A percentile compares a stretch with the other conserved stretches of the same genome.
Conservation (phyloP, 2,888 invertebrate genomes). For the Cremastinae sp. region DNA sequence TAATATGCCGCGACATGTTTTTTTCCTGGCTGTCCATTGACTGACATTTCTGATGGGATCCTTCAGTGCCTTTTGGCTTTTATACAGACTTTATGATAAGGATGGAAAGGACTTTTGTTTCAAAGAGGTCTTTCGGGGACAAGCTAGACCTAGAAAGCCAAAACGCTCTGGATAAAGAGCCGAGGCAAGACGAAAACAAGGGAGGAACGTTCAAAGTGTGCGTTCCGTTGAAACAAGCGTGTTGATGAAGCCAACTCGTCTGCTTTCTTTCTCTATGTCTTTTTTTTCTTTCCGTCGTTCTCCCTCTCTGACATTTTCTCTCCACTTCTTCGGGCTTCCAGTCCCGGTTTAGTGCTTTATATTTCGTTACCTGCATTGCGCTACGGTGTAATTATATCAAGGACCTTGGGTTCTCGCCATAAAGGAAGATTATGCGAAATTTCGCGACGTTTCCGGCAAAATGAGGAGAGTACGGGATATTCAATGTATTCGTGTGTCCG, state of each 20-base stretch:
- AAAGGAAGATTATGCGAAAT: conserved; percentile 63
- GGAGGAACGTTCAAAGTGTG: conserved; percentile 22
- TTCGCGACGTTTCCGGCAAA: conserved; percentile 52
- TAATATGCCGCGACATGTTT: neutral
- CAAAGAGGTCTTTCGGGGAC: neutral
- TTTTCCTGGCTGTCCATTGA: too few relatives aligned
- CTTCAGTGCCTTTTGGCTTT: conserved; percentile 69
- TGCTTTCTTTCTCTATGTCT: conserved; percentile 4
- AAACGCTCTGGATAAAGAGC: conserved; percentile 12
- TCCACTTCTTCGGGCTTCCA: conserved; percentile 25
- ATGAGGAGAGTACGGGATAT: conserved; percentile 27
- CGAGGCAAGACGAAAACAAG: conserved; percentile 14
- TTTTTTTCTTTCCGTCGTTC: neutral
- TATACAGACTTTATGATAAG: conserved; percentile 1
- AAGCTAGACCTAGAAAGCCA: conserved; percentile 1
- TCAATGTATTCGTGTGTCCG: too few relatives aligned
- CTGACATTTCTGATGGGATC: conserved; percentile 5
- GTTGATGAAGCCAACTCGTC: conserved; percentile 24
- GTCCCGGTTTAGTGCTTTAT: conserved; percentile 56
- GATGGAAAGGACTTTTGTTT: conserved; percentile 55
- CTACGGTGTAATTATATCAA: conserved; percentile 66
- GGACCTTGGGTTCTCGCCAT: conserved; percentile 58
- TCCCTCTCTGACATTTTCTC: conserved; percentile 16
- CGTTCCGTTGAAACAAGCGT: neutral
- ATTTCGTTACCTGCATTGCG: conserved; percentile 67